Percentiles rank a stretch among this genome's conserved stretches.
Conservation (phyloP, 2,113 vertebrate species). For the Notarius quadriscutis region DNA sequence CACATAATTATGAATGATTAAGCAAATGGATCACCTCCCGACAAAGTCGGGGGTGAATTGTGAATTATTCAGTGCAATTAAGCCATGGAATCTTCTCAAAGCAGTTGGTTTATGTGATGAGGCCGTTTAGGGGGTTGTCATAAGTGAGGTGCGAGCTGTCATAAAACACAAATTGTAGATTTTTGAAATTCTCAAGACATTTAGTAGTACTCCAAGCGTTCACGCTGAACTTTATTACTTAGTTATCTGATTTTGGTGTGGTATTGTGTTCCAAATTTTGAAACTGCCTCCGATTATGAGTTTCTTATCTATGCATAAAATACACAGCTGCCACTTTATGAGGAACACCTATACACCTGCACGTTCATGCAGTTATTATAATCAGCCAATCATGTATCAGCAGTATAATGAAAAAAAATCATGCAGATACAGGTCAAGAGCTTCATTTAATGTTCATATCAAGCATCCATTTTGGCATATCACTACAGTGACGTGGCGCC, state of each 20-base stretch:
- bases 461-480: too few species aligned
- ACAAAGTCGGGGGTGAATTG: constrained; percentile 47
- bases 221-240: background rate
- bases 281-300: background rate
- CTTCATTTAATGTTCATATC: too few species aligned
- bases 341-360: background rate
- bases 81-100: constrained; percentile 46
- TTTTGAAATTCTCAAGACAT: background rate
- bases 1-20: constrained; percentile 64
- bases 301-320: constrained; percentile 1
- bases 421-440: too few species aligned
- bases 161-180: background rate
- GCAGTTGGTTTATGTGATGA: constrained; percentile 39
- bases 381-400: too few species aligned
- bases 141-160: background rate
- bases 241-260: background rate
- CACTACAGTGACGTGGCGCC: too few species aligned
- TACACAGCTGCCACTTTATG: background rate
- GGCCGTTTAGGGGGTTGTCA: constrained; percentile 5
- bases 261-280: background rate
- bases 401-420: too few species aligned
- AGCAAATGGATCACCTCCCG: constrained; percentile 60
- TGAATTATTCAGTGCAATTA: constrained; percentile 55
- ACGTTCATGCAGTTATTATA: too few species aligned
- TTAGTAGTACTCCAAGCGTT: background rate